Evolutionary conservation across 2,888 invertebrate genomes (phyloP).

Genomic region (Morpho achilles): DNA sequence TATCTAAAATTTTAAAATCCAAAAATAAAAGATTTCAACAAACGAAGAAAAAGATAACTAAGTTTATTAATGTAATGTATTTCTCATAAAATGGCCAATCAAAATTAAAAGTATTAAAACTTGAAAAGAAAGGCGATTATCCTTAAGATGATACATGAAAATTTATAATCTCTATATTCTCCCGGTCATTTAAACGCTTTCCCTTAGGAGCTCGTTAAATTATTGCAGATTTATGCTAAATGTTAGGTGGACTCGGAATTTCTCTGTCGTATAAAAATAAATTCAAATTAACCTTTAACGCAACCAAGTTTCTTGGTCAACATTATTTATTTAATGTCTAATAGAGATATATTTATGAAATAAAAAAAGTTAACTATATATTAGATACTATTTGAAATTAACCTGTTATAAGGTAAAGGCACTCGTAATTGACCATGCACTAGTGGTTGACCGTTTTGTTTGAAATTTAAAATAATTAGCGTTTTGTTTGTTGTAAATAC

Average conservation of each 20-base stretch:
- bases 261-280: slow-evolving; percentile 55
- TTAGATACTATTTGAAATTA: neutral
- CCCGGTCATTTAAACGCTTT: slow-evolving; percentile 7
- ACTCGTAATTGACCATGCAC: no score
- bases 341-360: slow-evolving; percentile 5
- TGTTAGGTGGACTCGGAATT: slow-evolving; percentile 40
- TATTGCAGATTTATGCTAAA: slow-evolving; percentile 68
- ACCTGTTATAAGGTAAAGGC: neutral
- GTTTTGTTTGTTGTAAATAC: no score
- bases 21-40: no score
- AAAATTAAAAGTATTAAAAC: no score
- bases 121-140: slow-evolving; percentile 2
- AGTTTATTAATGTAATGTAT: no score
- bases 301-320: slow-evolving; percentile 39
- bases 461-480: no score
- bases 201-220: slow-evolving; percentile 28
- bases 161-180: slow-evolving; percentile 5
- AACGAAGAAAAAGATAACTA: no score
- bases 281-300: slow-evolving; percentile 63
- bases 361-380: slow-evolving; percentile 1
- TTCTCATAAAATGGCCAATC: no score
- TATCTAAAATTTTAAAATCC: no score
- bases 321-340: slow-evolving; percentile 30
- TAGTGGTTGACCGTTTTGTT: no score
- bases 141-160: slow-evolving; percentile 1